Evolutionary conservation across 2,888 invertebrate species (phyloP).

Genomic region (Dryobota labecula): DNA sequence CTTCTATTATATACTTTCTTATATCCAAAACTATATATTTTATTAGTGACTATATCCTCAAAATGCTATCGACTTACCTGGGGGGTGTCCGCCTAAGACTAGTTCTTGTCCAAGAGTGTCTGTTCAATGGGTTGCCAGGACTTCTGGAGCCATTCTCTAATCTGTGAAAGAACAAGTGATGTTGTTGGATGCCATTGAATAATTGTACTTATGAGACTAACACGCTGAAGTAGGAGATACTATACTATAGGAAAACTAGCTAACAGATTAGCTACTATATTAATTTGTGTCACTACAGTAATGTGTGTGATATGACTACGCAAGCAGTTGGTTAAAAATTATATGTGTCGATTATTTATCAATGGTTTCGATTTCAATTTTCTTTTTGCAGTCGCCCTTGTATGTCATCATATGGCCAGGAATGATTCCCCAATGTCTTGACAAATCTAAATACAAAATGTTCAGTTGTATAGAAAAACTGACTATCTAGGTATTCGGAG

Average conservation of each 20-base stretch:
- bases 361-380: too few relatives aligned
- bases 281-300: not conserved
- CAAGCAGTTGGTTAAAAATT: not conserved
- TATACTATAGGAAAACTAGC: not conserved
- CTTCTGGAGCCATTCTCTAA: constrained; percentile 91
- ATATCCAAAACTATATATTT: not conserved
- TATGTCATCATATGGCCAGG: not conserved
- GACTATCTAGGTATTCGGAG: not conserved
- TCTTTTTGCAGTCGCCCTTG: not conserved
- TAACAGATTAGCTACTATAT: not conserved
- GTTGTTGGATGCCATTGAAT: not conserved
- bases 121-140: constrained; percentile 92
- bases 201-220: not conserved
- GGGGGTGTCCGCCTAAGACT: constrained; percentile 95
- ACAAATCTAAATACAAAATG: not conserved
- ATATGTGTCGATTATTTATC: too few relatives aligned
- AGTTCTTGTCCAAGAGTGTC: constrained; percentile 96
- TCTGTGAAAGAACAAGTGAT: constrained; percentile 75
- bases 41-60: constrained; percentile 18
- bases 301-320: not conserved
- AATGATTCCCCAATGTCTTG: not conserved
- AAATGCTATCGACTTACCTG: constrained; percentile 89
- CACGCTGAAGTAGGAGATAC: not conserved
- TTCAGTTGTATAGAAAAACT: not conserved
- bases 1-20: not conserved